phyloP scores from a whole-genome alignment of 2,888 invertebrate species.

The Nephrotoma flavescens region DNA sequence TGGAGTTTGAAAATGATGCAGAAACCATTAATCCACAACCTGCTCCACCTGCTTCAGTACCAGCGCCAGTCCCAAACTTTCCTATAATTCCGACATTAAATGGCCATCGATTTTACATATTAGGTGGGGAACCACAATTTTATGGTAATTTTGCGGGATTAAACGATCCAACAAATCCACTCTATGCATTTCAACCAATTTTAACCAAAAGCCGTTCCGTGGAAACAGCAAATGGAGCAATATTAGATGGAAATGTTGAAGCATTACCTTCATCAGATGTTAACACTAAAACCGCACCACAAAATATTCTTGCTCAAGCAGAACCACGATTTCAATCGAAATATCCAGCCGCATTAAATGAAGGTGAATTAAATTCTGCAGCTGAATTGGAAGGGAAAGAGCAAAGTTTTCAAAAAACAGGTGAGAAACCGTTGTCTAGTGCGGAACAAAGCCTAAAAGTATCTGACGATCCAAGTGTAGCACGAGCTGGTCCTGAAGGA shows the following conservation, averaged over 20 bases:
- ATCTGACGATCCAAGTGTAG: conserved; percentile 26
- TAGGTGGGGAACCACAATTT: conserved; percentile 38
- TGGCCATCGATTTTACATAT: conserved; percentile 38
- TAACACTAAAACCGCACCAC: conserved; percentile 4
- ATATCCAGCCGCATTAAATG: background rate
- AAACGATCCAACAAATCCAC: conserved; percentile 14
- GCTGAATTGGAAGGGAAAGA: conserved; percentile 21
- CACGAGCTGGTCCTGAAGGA: conserved; percentile 35
- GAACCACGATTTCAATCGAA: conserved; percentile 1
- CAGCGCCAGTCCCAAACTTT: conserved; percentile 13
- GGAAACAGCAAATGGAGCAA: conserved; percentile 6
- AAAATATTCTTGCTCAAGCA: background rate
- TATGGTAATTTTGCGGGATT: conserved; percentile 19
- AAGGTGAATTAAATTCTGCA: conserved; percentile 5
- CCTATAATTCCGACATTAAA: conserved; percentile 15
- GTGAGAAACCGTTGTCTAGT: background rate
- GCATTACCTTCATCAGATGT: background rate
- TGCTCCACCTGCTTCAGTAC: conserved; percentile 14
- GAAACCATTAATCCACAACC: conserved; percentile 12
- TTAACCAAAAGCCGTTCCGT: conserved; percentile 13
- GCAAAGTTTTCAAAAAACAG: background rate
- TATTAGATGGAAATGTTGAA: background rate
- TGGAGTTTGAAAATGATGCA: conserved; percentile 10
- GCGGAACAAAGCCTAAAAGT: background rate
- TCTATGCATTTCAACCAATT: conserved; percentile 15